Base-by-base conservation (phyloP, 2,113 vertebrate species). In the Thalassoma bifasciatum region DNA sequence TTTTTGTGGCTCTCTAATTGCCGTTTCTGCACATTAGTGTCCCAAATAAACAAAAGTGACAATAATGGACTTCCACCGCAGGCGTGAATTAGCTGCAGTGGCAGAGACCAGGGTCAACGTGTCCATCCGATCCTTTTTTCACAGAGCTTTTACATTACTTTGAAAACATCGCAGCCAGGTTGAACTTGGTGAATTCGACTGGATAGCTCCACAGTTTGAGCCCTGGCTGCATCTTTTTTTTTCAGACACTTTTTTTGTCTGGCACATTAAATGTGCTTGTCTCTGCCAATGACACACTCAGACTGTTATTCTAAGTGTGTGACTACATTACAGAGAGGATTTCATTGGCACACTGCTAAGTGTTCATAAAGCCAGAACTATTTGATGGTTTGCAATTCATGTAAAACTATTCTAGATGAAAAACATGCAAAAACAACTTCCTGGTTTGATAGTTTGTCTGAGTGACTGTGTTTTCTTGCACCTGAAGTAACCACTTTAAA, bases 21-120 rank as follows among this genome's bases (percentile, higher is more conserved):
- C 72, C 72, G 65, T 88, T 24, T 72, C 71, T 84, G 36, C 72
- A 82, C 80, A 88, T 85, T 83, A 79, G 61, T 72, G 79, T 60
- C 71, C 79, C 51, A 75, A 89, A 85, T 85, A 83, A 87, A 79
- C 74, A 71, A 72, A 75, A 81, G 66, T 59, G 73, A 78, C 75
- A 79, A 81, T 86, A 83, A 85, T 82, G 72, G 75, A 73, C 61
- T 54, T 73, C 23, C 42, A 66, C 79, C 56, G 46, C 73, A 30
- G 77, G 79, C 64, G 11, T 61, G 54, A 77, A 88, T 80, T 75
- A 86, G 72, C 79, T 72, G 69, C 57, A 8, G 4, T n/a, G 21
- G 23, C 60, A 58, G 36, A 61, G 66, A 69, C 61, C 61, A 42
- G 49, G 63, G 54, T 54, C 30, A 52, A 21, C 11, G 10, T 51